A percentile compares a stretch with the other conserved stretches of the same genome.
phyloP scores from a whole-genome alignment of 2,888 invertebrate species.

The Molorchus minor region DNA sequence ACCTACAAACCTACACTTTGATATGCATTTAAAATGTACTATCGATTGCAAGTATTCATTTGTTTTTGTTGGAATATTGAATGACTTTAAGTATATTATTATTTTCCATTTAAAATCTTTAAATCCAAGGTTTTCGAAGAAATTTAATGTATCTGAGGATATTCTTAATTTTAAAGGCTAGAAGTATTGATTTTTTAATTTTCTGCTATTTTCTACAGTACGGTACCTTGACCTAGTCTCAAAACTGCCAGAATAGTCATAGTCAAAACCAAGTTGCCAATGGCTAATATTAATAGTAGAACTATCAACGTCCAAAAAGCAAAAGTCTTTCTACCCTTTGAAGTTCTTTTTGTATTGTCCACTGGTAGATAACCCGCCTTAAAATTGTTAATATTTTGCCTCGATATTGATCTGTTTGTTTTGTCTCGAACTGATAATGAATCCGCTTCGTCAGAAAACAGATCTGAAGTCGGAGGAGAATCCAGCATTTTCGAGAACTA shows the following conservation, averaged over 20 bases:
- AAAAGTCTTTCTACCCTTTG: constrained; percentile 70
- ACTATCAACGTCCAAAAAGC: constrained; percentile 83
- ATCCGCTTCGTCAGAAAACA: constrained; percentile 58
- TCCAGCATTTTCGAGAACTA: constrained; percentile 20
- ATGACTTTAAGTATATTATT: too few relatives aligned
- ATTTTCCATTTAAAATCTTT: too few relatives aligned
- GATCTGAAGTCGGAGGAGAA: constrained; percentile 58
- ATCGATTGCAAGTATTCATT: too few relatives aligned
- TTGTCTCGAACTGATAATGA: constrained; percentile 55
- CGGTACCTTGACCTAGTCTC: constrained; percentile 77
- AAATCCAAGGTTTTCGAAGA: too few relatives aligned
- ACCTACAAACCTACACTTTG: too few relatives aligned
- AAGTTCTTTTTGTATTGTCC: constrained; percentile 57
- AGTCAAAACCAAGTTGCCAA: constrained; percentile 83
- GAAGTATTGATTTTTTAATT: too few relatives aligned
- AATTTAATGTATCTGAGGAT: too few relatives aligned
- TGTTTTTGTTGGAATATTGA: too few relatives aligned
- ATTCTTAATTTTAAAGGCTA: too few relatives aligned
- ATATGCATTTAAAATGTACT: too few relatives aligned
- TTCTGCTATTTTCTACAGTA: too few relatives aligned
- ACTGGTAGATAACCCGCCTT: constrained; percentile 58
- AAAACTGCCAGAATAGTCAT: constrained; percentile 83
- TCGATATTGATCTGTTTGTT: constrained; percentile 51
- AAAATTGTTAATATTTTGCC: constrained; percentile 52
- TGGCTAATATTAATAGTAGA: constrained; percentile 75